Conservation (phyloP, 2,797 vertebrate species). For the Eleutherodactylus coqui region DNA sequence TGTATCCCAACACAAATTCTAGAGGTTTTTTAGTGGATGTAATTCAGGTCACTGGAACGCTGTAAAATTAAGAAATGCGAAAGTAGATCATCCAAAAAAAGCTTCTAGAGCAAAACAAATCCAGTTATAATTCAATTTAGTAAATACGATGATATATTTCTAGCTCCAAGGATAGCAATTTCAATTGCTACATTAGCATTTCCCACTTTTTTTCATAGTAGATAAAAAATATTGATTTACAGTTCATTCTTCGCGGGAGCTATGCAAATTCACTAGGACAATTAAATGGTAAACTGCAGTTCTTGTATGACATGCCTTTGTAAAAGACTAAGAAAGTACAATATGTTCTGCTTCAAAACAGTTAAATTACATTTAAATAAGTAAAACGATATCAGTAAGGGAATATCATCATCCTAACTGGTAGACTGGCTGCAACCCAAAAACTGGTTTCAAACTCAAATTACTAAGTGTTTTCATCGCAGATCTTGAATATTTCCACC, state of each 20-base stretch:
- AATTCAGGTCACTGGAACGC: not conserved
- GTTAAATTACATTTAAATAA: constrained; percentile 31
- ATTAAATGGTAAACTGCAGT: not conserved
- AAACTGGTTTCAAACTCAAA: constrained; percentile 21
- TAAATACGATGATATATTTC: not conserved
- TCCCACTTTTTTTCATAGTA: not conserved
- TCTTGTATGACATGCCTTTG: not conserved
- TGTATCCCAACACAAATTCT: not conserved
- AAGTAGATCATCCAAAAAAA: not conserved
- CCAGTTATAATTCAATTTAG: not conserved
- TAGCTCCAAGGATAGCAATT: too few relatives aligned
- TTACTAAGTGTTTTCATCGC: constrained; percentile 26
- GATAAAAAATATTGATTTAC: not conserved
- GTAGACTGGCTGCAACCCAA: constrained; percentile 6
- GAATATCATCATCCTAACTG: constrained; percentile 30
- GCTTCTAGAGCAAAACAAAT: not conserved
- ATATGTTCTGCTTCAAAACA: constrained; percentile 23
- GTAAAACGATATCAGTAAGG: constrained; percentile 42
- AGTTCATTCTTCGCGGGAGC: not conserved
- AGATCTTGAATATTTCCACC: not conserved
- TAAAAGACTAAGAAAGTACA: constrained; percentile 7
- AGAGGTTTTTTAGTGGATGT: not conserved
- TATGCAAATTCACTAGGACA: not conserved
- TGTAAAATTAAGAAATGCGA: not conserved
- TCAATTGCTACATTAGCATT: not conserved